Evolutionary conservation across 1,140 invertebrate genomes (phyloP), one percentile per base, ranked within the genome.

Genomic region (Neotoxoptera formosana): DNA sequence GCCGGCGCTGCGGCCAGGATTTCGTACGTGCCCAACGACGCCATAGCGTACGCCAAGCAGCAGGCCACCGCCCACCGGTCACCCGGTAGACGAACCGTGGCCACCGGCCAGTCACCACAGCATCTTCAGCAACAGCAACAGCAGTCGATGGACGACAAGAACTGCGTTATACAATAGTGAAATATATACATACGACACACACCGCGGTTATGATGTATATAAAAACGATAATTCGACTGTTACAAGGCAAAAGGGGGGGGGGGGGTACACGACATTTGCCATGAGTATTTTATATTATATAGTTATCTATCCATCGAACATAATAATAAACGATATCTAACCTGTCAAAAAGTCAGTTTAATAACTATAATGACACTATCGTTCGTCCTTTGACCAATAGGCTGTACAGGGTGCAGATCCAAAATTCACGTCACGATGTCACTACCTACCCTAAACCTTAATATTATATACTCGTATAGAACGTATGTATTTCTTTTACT

Each of bases 11-110:
- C 91, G 9, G 76, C 48, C 34, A n/a, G 67, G 20, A 36, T 83
- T 8, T 93, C 67, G n/a, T 81, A 83, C 67, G 91, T 93, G 91
- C 91, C 91, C 45, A 93, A 93, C 91, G 91, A 93, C 48, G 91
- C 91, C 48, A 93, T 93, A 21, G 91, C 91, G 41, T 93, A 93
- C 91, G 91, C 91, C 91, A 93, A 93, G n/a, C 91, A 56, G 21
- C 91, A 93, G 48, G 76, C 81, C 45, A n/a, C 30, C 34, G 76
- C 6, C 81, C 90, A 81, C 41, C 60, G 90, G 7, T 81, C 90
- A 36, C 89, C 89, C 34, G 53, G 89, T 23, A 60, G 25, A 20
- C 23, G 89, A 14, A 25, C 89, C 8, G 34, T 34, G 36, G 53
- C 34, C 53, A 7, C 11, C 1, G 47, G 45, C 17, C 45, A 47